A percentile compares a stretch with the other conserved stretches of the same genome.
Evolutionary conservation across 2,797 vertebrate species (phyloP).

Genomic region (Acanthurus lineatus): DNA sequence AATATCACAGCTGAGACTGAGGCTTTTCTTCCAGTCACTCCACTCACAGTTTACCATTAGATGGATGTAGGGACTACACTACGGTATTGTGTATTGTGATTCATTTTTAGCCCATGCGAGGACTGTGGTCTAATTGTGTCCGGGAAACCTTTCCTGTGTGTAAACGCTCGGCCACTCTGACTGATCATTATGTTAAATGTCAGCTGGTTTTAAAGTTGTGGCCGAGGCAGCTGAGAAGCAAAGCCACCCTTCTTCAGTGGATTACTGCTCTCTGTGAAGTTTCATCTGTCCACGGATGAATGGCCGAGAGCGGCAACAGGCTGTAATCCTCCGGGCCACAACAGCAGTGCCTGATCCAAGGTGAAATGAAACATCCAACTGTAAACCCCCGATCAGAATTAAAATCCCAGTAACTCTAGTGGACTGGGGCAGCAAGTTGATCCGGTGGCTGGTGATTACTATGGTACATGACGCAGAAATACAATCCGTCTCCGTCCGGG

Average conservation of each 20-base stretch:
- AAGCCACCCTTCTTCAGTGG: slow-evolving; percentile 74
- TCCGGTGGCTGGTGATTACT: slow-evolving; percentile 67
- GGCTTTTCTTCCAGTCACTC: slow-evolving; percentile 83
- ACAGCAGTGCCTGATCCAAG: slow-evolving; percentile 73
- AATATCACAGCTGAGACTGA: slow-evolving; percentile 79
- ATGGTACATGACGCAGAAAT: slow-evolving; percentile 61
- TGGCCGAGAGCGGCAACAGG: slow-evolving; percentile 65
- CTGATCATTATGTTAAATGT: slow-evolving; percentile 85
- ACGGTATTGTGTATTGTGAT: slow-evolving; percentile 79
- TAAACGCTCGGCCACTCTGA: slow-evolving; percentile 78
- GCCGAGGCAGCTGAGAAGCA: slow-evolving; percentile 75
- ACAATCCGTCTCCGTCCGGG: slow-evolving; percentile 45
- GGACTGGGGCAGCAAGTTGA: slow-evolving; percentile 68
- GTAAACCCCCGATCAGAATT: slow-evolving; percentile 76
- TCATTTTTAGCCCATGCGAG: slow-evolving; percentile 78
- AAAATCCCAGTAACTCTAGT: slow-evolving; percentile 72
- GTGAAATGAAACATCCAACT: slow-evolving; percentile 71
- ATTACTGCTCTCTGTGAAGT: slow-evolving; percentile 81
- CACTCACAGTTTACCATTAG: slow-evolving; percentile 80
- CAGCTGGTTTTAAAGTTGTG: slow-evolving; percentile 80
- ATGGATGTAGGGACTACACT: slow-evolving; percentile 70
- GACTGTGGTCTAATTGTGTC: slow-evolving; percentile 81
- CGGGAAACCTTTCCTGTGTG: slow-evolving; percentile 81
- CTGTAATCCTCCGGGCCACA: slow-evolving; percentile 72
- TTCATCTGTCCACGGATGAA: slow-evolving; percentile 76